Evolutionary conservation across 2,888 invertebrate genomes (phyloP), one percentile per base, ranked within the genome.

Genomic region (Parnassius smintheus): DNA sequence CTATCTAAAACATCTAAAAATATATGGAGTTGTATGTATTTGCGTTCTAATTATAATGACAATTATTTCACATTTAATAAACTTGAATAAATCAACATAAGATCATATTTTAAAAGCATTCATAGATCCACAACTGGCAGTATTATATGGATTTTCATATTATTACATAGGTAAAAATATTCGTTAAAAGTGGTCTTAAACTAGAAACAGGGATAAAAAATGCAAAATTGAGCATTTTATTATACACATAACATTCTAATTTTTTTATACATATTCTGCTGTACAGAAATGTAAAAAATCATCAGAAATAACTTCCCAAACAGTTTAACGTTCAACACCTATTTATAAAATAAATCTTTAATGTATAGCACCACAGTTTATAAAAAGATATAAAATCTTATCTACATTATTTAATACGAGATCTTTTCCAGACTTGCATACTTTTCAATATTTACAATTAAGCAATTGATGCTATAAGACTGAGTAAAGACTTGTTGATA

Each of bases 1-100:
- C 70, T 75, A 73, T 46, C 73, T 77, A 82, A 78, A 79, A 72
- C 70, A 74, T 78, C 76, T 75, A 77, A 83, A 85, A 83, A 85
- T 83, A 83, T 70, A 76, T 83, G 82, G 70, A 76, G 73, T 73
- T 79, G 73, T 69, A 75, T 68, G 59, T 72, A 70, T 76, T 74
- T 77, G 78, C 75, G 75, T 73, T 74, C 71, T 62, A 48, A 68
- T 61, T 72, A 72, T 70, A 70, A 74, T 18, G 70, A 69, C 66
- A 68, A 59, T 62, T 54, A 54, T 58, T 62, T 48, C 41, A 56
- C 9, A 22, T 52, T 62, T 50, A 57, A 25, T 48, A 58, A 57
- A 57, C 35, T 46, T n/a, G n/a, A 35, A 54, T 55, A 11, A 55
- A 41, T 45, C 55, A 55, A 45, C 35, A 46, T 4, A 57, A 57